Conservation (phyloP, 2,797 vertebrate genomes). For the Siniperca scherzeri region DNA sequence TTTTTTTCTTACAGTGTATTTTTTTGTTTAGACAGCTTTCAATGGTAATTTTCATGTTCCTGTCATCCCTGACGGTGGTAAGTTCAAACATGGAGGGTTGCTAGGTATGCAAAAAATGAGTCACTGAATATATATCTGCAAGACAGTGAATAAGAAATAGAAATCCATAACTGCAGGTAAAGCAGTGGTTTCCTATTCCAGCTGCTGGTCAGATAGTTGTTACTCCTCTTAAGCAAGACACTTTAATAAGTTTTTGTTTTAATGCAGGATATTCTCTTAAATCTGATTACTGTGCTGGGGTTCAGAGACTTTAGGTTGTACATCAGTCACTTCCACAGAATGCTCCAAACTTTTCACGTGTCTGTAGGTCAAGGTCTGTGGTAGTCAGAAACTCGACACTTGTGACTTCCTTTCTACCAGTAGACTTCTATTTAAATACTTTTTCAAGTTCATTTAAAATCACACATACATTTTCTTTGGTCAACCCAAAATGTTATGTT, state of each 20-base stretch:
- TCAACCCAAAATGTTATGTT: not conserved
- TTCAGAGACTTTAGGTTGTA: not conserved
- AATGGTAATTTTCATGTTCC: conserved; percentile 40
- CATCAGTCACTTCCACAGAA: not conserved
- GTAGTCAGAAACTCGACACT: not conserved
- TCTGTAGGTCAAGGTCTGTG: conserved; percentile 17
- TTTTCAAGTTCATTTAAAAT: not conserved
- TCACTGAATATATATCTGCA: conserved; percentile 52
- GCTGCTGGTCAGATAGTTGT: conserved; percentile 18
- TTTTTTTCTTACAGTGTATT: not conserved
- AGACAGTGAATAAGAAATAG: conserved; percentile 41
- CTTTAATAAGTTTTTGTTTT: conserved; percentile 8
- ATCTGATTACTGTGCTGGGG: not conserved
- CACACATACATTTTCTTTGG: not conserved
- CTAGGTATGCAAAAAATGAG: conserved; percentile 47
- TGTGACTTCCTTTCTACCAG: not conserved
- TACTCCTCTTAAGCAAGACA: conserved; percentile 6
- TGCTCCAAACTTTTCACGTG: not conserved
- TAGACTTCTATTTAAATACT: not conserved
- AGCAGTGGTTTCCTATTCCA: conserved; percentile 15
- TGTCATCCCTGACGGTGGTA: conserved; percentile 13
- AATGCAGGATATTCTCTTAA: conserved; percentile 5
- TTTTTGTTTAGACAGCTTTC: conserved; percentile 40
- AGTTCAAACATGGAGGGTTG: conserved; percentile 34
- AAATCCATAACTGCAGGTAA: conserved; percentile 50